Percentiles rank a stretch among this genome's conserved stretches.
Conservation (phyloP, 2,797 vertebrate genomes). For the Poecilia picta region DNA sequence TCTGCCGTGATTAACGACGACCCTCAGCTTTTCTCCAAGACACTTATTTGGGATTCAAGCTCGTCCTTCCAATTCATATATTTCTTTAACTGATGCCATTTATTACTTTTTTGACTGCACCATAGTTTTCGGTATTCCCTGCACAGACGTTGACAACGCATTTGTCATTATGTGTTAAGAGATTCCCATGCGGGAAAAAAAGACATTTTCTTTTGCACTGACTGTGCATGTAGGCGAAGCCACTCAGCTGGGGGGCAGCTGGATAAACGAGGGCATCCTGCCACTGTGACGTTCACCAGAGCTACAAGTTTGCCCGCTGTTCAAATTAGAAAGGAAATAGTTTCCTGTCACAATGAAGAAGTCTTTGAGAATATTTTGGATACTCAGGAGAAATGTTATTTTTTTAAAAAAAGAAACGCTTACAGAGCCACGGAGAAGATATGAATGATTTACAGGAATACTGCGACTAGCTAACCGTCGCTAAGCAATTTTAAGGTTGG, state of each 20-base stretch:
- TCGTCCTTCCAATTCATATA: conserved; percentile 28
- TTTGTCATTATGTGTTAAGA: conserved; percentile 64
- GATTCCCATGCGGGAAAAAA: conserved; percentile 61
- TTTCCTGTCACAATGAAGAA: too few species aligned
- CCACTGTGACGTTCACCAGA: conserved; percentile 40
- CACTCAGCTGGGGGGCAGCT: conserved; percentile 30
- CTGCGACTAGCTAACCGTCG: not conserved
- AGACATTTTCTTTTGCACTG: conserved; percentile 47
- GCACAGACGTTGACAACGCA: conserved; percentile 47
- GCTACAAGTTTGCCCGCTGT: conserved; percentile 36
- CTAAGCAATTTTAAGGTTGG: too few species aligned
- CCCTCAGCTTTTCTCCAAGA: conserved; percentile 23
- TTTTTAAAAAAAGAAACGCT: too few species aligned
- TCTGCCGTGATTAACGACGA: conserved; percentile 50
- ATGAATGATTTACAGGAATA: not conserved
- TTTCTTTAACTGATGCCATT: conserved; percentile 58
- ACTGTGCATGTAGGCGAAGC: conserved; percentile 25
- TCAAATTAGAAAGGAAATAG: too few species aligned
- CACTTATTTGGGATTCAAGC: conserved; percentile 23
- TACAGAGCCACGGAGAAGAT: not conserved
- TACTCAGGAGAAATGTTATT: too few species aligned
- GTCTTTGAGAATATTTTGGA: too few species aligned
- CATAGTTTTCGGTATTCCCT: conserved; percentile 62
- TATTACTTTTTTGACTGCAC: conserved; percentile 51
- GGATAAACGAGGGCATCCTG: conserved; percentile 57